Conservation (phyloP, 1,140 invertebrate species). For the Drosophila kikkawai region DNA sequence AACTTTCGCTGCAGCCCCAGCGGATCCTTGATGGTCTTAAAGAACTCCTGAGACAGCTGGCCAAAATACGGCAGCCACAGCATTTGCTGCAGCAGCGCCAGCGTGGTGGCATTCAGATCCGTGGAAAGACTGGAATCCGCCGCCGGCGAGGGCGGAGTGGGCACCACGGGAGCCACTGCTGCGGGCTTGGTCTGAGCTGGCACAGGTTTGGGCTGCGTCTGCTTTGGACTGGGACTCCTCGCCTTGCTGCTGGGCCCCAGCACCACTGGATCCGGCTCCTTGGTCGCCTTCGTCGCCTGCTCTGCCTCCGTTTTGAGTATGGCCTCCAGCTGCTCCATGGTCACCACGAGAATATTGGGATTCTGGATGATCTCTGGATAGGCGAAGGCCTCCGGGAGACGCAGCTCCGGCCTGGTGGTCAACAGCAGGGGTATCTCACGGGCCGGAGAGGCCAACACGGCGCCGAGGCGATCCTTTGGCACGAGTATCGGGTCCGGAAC, state of each 20-base stretch:
- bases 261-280: slow-evolving; percentile 39
- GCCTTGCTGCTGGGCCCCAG: slow-evolving; percentile 33
- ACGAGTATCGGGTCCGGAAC: slow-evolving; percentile 93
- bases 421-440: slow-evolving; percentile 91
- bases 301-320: slow-evolving; percentile 87
- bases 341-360: slow-evolving; percentile 92
- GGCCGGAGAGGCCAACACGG: slow-evolving; percentile 90
- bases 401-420: slow-evolving; percentile 89
- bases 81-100: slow-evolving; percentile 89
- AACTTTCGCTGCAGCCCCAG: slow-evolving; percentile 70
- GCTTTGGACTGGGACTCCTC: slow-evolving; percentile 50
- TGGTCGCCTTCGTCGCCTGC: slow-evolving; percentile 65
- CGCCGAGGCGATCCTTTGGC: slow-evolving; percentile 90
- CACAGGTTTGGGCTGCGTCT: slow-evolving; percentile 31
- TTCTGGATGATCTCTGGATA: slow-evolving; percentile 90
- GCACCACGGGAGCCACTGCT: slow-evolving; percentile 21
- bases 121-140: slow-evolving; percentile 86
- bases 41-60: slow-evolving; percentile 87
- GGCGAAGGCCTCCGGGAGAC: slow-evolving; percentile 89
- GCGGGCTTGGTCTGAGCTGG: slow-evolving; percentile 23
- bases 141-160: slow-evolving; percentile 35
- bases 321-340: slow-evolving; percentile 90
- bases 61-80: slow-evolving; percentile 89
- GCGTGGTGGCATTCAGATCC: slow-evolving; percentile 89
- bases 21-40: slow-evolving; percentile 86